Evolutionary conservation across 2,888 invertebrate species (phyloP), one percentile per base, ranked within the genome.

Genomic region (Smittia aterrima): DNA sequence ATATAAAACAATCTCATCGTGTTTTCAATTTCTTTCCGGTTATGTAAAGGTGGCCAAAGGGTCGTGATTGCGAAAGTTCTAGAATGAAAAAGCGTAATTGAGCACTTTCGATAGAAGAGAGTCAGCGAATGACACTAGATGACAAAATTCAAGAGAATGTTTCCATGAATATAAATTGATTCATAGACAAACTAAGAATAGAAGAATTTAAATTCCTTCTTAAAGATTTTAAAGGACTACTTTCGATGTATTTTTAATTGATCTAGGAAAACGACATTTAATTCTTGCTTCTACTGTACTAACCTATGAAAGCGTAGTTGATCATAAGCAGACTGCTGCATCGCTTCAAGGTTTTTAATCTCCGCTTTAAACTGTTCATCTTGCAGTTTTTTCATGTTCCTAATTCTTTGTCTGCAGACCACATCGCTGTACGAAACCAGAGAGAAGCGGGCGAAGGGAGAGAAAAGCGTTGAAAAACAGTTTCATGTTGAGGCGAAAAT

Each of bases 241-340:
- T 32, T 32, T 32, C 9, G 32, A 47, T 47, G 4, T 47, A n/a
- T n/a, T 11, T 47, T 11, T 2, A 11, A 6, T 47, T 47, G n/a
- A 16, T 47, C 47, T 47, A 47, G 2, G 58, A 58, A 6, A 58
- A 22, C 47, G 47, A 47, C 16, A 13, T 47, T 47, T 47, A 9
- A 32, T 32, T 32, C 32, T 3, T 32, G 32, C 32, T 18, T 24
- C 58, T 24, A 22, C 58, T 20, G 1, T 20, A 47, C 76, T 77
- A 76, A 83, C 82, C 83, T 81, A 78, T 83, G 82, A 73, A 83
- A 79, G 75, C 83, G 79, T 82, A 83, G 82, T 20, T 82, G 81
- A 78, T 82, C 81, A 75, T 82, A 80, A 75, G 83, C 83, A 76
- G 79, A 80, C n/a, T 81, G 80, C 76, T 83, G 83, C 82, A 82